A percentile compares a stretch with the other conserved stretches of the same genome.
Conservation (phyloP, 2,797 vertebrate genomes). For the Calcarius lapponicus region DNA sequence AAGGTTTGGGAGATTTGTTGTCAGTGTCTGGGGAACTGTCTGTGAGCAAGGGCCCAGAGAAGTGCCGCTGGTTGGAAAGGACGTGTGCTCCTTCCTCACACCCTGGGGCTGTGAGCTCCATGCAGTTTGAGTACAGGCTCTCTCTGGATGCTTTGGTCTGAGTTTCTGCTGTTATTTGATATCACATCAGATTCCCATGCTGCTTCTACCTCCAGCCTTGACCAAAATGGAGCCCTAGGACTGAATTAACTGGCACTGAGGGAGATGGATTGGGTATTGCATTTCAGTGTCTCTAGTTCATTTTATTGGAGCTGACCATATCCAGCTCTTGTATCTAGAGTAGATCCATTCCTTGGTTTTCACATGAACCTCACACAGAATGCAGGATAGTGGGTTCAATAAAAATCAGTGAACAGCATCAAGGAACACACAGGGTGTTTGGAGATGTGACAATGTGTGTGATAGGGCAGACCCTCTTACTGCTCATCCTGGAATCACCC, state of each 20-base stretch:
- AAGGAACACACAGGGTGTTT: background rate
- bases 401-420: background rate
- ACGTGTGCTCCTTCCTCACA: background rate
- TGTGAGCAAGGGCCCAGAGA: background rate
- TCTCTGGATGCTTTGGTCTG: background rate
- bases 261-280: background rate
- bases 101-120: background rate
- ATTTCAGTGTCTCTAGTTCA: background rate
- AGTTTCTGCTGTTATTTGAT: slow-evolving; percentile 3
- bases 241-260: background rate
- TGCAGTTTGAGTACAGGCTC: background rate
- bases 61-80: background rate
- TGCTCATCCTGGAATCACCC: background rate
- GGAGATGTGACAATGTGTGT: accelerated
- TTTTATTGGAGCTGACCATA: background rate
- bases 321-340: background rate
- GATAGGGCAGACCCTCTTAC: background rate
- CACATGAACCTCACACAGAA: background rate
- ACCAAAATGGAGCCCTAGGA: slow-evolving; percentile 8
- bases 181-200: background rate
- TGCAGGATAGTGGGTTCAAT: background rate
- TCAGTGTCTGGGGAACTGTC: background rate
- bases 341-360: background rate
- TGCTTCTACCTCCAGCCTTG: background rate
- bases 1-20: slow-evolving; percentile 7